These are phyloP conservation scores for Syngnathoides biaculeatus DNA, from an alignment of 2,113 vertebrate genomes.

Conservation along the genomic window DNA sequence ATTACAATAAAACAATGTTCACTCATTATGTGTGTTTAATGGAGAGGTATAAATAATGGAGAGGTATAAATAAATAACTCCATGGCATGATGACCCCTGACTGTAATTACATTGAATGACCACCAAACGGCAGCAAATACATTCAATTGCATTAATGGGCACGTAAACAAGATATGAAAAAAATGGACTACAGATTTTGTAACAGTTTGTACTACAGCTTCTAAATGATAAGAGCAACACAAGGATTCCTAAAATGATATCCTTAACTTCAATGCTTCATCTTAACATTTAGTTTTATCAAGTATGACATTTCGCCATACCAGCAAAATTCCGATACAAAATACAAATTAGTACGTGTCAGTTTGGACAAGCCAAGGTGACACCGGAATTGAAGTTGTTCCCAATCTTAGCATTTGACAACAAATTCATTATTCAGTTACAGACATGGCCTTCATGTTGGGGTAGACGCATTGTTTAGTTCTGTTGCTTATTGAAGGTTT, in stretches of 20 bases:
- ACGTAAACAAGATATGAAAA: neutral
- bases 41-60: too few species aligned
- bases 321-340: too few species aligned
- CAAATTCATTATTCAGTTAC: too few species aligned
- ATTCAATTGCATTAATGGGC: neutral
- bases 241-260: neutral
- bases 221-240: neutral
- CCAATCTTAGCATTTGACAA: too few species aligned
- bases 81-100: neutral
- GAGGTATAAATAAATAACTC: neutral
- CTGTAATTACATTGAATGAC: conserved; percentile 26
- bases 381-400: neutral
- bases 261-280: too few species aligned
- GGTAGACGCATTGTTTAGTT: neutral
- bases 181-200: neutral
- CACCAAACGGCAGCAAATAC: conserved; percentile 42
- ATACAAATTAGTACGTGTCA: neutral
- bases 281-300: too few species aligned
- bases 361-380: neutral
- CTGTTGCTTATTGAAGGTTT: neutral
- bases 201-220: neutral
- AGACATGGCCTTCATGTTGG: too few species aligned
- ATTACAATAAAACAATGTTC: conserved; percentile 19
- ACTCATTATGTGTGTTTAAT: neutral
- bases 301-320: too few species aligned